phyloP scores from a whole-genome alignment of 2,888 invertebrate species.

The Germaria angustata region DNA sequence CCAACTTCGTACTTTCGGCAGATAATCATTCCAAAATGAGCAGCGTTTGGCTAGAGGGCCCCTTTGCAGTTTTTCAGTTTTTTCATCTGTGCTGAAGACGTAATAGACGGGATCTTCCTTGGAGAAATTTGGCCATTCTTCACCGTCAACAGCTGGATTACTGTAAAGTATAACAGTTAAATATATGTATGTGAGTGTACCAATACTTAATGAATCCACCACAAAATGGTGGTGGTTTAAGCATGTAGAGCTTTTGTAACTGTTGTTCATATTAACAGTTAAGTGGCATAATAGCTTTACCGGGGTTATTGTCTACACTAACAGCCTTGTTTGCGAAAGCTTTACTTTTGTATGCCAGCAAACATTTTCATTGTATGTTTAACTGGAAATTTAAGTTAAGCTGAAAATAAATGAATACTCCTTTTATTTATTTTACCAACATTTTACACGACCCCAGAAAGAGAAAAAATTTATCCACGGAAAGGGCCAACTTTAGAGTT shows the following conservation, averaged over 20 bases:
- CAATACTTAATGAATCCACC: neutral
- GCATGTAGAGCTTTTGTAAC: neutral
- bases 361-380: neutral
- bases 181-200: neutral
- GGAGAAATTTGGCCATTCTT: conserved; percentile 93
- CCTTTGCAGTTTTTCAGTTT: conserved; percentile 82
- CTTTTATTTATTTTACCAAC: no score
- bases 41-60: conserved; percentile 93
- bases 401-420: no score
- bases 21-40: conserved; percentile 97
- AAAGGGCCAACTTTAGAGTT: no score
- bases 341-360: neutral
- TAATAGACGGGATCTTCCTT: conserved; percentile 92
- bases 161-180: conserved; percentile 68
- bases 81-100: conserved; percentile 91
- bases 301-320: neutral
- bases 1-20: conserved; percentile 91
- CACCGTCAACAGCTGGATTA: conserved; percentile 78
- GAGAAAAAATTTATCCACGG: no score
- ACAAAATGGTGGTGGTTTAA: neutral
- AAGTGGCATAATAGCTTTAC: neutral
- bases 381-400: neutral
- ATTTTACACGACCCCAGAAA: no score
- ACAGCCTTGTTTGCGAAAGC: neutral
- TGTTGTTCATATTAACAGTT: neutral